Percentiles rank a stretch among this genome's conserved stretches.
phyloP scores from a whole-genome alignment of 2,888 invertebrate genomes.

The Coleophora flavipennella region DNA sequence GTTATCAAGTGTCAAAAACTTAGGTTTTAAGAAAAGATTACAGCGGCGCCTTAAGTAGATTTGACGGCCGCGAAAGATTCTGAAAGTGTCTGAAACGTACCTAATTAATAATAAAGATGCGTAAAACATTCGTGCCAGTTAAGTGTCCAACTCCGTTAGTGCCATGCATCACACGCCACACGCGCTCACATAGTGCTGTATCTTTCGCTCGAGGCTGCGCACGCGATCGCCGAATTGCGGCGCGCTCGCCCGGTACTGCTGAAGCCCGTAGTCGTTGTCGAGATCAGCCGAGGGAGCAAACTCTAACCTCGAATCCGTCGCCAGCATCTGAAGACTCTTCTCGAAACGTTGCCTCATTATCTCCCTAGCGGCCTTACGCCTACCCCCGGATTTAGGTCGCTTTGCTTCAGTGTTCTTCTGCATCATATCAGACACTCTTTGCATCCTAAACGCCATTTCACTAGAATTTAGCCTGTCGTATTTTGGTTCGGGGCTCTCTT shows the following conservation, averaged over 20 bases:
- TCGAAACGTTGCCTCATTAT: conserved; percentile 87
- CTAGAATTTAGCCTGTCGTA: conserved; percentile 36
- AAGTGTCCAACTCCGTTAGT: too few relatives aligned
- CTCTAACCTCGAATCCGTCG: conserved; percentile 79
- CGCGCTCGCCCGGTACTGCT: conserved; percentile 88
- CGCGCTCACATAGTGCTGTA: conserved; percentile 62
- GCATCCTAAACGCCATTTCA: conserved; percentile 75
- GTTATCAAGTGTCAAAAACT: too few relatives aligned
- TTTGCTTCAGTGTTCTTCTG: conserved; percentile 77
- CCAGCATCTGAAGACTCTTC: conserved; percentile 89
- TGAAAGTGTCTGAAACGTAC: too few relatives aligned
- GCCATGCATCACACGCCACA: conserved; percentile 15
- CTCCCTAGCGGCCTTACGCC: conserved; percentile 61
- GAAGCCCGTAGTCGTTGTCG: conserved; percentile 85
- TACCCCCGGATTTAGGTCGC: conserved; percentile 34
- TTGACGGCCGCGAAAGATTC: too few relatives aligned
- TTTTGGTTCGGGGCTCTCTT: conserved; percentile 14
- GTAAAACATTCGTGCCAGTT: too few relatives aligned
- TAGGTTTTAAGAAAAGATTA: too few relatives aligned
- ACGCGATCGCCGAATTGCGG: conserved; percentile 89
- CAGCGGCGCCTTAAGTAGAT: too few relatives aligned
- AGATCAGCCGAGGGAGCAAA: conserved; percentile 76
- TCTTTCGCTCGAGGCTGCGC: conserved; percentile 77
- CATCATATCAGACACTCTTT: conserved; percentile 80
- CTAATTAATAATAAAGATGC: too few relatives aligned